Evolutionary conservation across 2,888 invertebrate genomes (phyloP), one percentile per base, ranked within the genome.

Genomic region (Coelopa pilipes): DNA sequence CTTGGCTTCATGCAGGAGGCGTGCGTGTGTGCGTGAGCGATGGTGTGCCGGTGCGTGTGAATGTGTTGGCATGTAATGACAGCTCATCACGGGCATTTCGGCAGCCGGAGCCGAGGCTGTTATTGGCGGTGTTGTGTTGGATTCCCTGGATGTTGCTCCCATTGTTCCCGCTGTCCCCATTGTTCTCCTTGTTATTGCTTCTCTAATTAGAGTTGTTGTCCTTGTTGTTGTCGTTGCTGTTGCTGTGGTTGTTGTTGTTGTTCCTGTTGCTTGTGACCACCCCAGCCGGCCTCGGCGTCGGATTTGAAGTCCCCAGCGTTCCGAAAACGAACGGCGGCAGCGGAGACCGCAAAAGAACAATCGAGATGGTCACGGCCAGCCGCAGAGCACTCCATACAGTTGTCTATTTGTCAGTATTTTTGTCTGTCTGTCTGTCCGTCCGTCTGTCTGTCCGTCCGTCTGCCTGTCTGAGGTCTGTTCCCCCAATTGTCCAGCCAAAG

Each of bases 81-180:
- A 70, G 63, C 62, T 70, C 70, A 70, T 70, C 62, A 63, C 46
- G 21, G 69, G 12, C 45, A 69, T 24, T 47, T 55, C 21, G 50
- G 67, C 7, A n/a, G n/a, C 12, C 12, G 62, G 15, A 53, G 53
- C 17, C n/a, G 53, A 50, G 24, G 68, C 24, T 70, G 70, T 70
- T 70, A n/a, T 49, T 59, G 70, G 34, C 7, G 34, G 9, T 59
- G 5, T 69, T 69, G 59, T 70, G 46, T 45, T 70, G 57, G 19
- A 59, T 59, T 34, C 7, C 4, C 7, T 34, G 34, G 34, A 34
- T 62, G 21, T 13, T 15, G 34, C 24, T 62, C 11, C 34, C n/a
- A 34, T n/a, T 21, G 2, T 34, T 62, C 4, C 34, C 9, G 53
- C 50, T 53, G 13, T n/a, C n/a, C n/a, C n/a, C n/a, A n/a, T n/a